phyloP scores from a whole-genome alignment of 2,888 invertebrate species.

The Pycnomerus fuliginosus region DNA sequence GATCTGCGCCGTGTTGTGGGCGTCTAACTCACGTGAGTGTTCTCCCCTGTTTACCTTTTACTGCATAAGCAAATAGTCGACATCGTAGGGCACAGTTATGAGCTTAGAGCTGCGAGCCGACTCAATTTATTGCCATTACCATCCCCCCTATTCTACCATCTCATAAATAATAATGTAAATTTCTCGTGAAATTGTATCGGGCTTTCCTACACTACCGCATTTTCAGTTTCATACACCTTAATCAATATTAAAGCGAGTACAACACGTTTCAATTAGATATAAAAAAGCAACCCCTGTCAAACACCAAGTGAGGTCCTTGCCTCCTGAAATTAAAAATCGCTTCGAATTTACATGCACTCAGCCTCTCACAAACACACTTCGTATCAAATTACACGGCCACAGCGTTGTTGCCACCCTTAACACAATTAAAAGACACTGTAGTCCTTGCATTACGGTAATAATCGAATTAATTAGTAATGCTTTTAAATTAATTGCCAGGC shows the following conservation, averaged over 20 bases:
- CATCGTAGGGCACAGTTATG: constrained; percentile 11
- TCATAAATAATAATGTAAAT: constrained; percentile 20
- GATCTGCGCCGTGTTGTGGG: constrained; percentile 22
- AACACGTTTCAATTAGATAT: no score
- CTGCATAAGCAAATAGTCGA: constrained; percentile 20
- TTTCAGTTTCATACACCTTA: no score
- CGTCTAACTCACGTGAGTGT: constrained; percentile 21
- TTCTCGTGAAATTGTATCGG: constrained; percentile 16
- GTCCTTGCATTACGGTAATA: constrained; percentile 18
- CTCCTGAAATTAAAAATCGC: no score
- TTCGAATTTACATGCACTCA: constrained; percentile 7
- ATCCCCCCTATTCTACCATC: constrained; percentile 1
- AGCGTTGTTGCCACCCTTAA: constrained; percentile 18
- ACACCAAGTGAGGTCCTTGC: no score
- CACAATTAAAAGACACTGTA: constrained; percentile 24
- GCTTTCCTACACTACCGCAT: no score
- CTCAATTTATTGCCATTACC: constrained; percentile 10
- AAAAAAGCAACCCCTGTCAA: no score
- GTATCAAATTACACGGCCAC: constrained; percentile 17
- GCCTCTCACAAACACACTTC: constrained; percentile 12
- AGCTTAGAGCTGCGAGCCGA: constrained; percentile 3
- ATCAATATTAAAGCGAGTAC: no score
- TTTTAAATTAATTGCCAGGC: constrained; percentile 22
- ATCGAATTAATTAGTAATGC: constrained; percentile 22
- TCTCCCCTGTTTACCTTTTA: constrained; percentile 22